Evolutionary conservation across 2,888 invertebrate species (phyloP).

Genomic region (Erynnis tages): DNA sequence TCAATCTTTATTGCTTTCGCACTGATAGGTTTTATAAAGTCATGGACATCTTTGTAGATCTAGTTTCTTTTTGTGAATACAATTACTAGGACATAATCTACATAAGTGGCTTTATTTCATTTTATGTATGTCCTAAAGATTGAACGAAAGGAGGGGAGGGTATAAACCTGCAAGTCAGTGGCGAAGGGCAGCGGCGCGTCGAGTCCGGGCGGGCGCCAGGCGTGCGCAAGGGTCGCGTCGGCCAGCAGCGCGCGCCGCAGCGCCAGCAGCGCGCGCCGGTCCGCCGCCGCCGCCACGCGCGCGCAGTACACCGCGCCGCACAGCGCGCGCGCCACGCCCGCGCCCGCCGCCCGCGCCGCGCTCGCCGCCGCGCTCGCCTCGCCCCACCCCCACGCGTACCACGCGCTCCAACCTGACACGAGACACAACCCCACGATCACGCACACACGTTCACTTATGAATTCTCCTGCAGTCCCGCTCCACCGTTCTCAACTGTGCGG

Average conservation of each 20-base stretch:
- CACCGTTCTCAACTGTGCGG: too few species aligned
- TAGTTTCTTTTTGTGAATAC: too few species aligned
- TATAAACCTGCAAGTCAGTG: conserved; percentile 43
- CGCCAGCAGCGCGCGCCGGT: conserved; percentile 48
- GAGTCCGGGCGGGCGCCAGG: conserved; percentile 42
- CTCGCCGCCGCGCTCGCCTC: conserved; percentile 51
- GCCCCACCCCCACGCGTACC: conserved; percentile 76
- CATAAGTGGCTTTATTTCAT: too few species aligned
- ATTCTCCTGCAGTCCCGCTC: too few species aligned
- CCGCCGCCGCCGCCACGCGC: conserved; percentile 48
- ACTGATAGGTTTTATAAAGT: too few species aligned
- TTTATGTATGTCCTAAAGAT: too few species aligned
- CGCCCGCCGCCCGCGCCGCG: conserved; percentile 38
- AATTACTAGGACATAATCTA: too few species aligned
- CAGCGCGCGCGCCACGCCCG: conserved; percentile 41
- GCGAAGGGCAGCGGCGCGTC: conserved; percentile 41
- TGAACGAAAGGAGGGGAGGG: too few species aligned
- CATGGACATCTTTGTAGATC: too few species aligned
- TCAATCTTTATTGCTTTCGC: too few species aligned
- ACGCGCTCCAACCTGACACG: conserved; percentile 70
- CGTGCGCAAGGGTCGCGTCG: conserved; percentile 39
- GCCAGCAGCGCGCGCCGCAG: conserved; percentile 39
- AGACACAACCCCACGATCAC: too few species aligned
- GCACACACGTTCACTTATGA: too few species aligned
- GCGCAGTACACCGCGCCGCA: conserved; percentile 58